Conservation (phyloP, 2,888 invertebrate species). For the Chloromyia formosa region DNA sequence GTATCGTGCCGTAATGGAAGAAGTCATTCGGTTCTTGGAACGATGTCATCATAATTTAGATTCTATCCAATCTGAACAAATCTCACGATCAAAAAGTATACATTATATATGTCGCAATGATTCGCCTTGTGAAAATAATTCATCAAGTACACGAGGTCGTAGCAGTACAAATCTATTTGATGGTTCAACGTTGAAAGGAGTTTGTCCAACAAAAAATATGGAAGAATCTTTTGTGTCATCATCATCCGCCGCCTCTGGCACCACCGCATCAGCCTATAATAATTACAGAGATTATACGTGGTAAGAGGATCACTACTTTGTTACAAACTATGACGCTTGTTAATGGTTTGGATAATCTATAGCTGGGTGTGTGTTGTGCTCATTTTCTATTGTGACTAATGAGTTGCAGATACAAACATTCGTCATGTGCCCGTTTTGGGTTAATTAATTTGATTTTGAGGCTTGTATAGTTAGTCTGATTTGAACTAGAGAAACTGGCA, state of each 20-base stretch:
- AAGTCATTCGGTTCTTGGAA: constrained; percentile 73
- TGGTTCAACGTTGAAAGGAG: constrained; percentile 49
- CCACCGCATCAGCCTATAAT: constrained; percentile 58
- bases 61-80: constrained; percentile 47
- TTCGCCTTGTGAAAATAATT: constrained; percentile 46
- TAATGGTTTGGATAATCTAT: background rate
- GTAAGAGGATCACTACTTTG: constrained; percentile 59
- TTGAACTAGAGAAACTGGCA: no score
- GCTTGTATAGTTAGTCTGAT: no score
- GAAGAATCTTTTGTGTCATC: constrained; percentile 46
- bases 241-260: constrained; percentile 51
- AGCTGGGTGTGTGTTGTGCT: no score
- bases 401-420: no score
- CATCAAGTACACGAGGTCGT: constrained; percentile 53
- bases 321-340: background rate
- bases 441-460: no score
- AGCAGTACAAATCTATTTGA: constrained; percentile 61
- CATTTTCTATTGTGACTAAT: no score
- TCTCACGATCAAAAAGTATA: constrained; percentile 62
- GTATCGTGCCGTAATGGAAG: constrained; percentile 75
- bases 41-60: constrained; percentile 69
- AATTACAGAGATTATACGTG: constrained; percentile 69
- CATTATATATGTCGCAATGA: constrained; percentile 59
- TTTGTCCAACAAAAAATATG: constrained; percentile 10
- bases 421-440: no score